Base-by-base conservation (phyloP, 2,888 invertebrate genomes). In the Augiades crinisus region DNA sequence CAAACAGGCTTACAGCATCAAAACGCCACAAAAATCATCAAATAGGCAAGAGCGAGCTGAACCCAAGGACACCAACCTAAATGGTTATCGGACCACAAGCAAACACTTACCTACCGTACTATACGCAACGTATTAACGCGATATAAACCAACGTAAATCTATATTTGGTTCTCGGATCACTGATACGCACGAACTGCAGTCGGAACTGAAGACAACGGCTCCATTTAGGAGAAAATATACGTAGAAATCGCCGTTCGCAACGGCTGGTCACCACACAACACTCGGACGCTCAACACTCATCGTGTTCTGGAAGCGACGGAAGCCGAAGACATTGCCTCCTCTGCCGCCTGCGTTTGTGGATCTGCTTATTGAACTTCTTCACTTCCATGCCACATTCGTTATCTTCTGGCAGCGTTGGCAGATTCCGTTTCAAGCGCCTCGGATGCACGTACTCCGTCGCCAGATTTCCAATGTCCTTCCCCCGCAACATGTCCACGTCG, bases 351-450 rank as follows among this genome's bases (percentile, higher is more conserved):
- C 76, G 72, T 47, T 72, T 70, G 16, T 72, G 70, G 21, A 74
- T 70, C 50, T 70, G 60, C 53, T 75, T 72, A 53, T 65, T 77
- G 53, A 73, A 70, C 55, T 76, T 85, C 52, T 74, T 79, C 47
- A 82, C 58, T 40, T 85, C 86, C 0, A 62, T 68, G 49, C 76
- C 80, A 71, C 83, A 84, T 57, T 87, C 88, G 55, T 81, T 82
- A 58, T 87, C 87, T 57, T 88, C 88, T 0, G 84, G 86, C 13
- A 88, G 59, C 1, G 88, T 78, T 4, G 88, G 78, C 2, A 88
- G 62, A 30, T 68, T 72, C 27, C 84, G 70, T 56, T 83, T 84
- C 1, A 81, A 76, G 1, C 85, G 71, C 5, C 78, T 67, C 5
- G 86, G 85, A 13, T 81, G 60, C 10, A 85, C 79, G 58, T 82